These are phyloP conservation scores for Laspeyria flexula DNA, from an alignment of 2,888 invertebrate genomes.

Conservation along the genomic window DNA sequence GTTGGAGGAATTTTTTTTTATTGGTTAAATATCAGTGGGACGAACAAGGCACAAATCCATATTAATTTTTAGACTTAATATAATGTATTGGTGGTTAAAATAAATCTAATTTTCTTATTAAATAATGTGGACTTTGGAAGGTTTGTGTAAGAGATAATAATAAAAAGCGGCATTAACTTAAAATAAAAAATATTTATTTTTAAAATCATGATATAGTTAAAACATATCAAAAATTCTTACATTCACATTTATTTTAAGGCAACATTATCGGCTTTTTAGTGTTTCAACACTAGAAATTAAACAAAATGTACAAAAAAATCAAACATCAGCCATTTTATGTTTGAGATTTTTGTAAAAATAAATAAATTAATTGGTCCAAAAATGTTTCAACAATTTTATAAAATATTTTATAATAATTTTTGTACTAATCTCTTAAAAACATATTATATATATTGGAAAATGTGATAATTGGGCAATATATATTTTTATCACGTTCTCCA, in stretches of 20 bases:
- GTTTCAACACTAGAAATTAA: constrained; percentile 36
- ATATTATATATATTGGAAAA: constrained; percentile 44
- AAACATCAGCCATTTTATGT: constrained; percentile 79
- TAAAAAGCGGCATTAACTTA: constrained; percentile 69
- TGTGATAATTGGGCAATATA: constrained; percentile 57
- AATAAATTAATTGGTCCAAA: constrained; percentile 57
- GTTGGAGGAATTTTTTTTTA: no score
- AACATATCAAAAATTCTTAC: constrained; percentile 70
- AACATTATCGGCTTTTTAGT: constrained; percentile 56
- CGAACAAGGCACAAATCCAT: no score
- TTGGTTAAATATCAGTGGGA: no score
- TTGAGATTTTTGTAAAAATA: constrained; percentile 74
- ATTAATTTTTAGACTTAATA: no score
- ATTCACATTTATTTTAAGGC: constrained; percentile 74
- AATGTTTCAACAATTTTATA: constrained; percentile 34
- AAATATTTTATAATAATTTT: constrained; percentile 39
- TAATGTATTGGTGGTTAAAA: no score
- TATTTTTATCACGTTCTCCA: constrained; percentile 53
- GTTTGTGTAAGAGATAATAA: constrained; percentile 34
- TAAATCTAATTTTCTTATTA: no score
- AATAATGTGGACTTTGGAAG: background rate
- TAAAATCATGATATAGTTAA: constrained; percentile 70
- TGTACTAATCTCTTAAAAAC: constrained; percentile 49
- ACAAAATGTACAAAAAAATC: constrained; percentile 72
- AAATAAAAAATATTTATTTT: constrained; percentile 79